Percentiles rank a stretch among this genome's conserved stretches.
phyloP scores from a whole-genome alignment of 2,797 vertebrate genomes.

The Merluccius polli region DNA sequence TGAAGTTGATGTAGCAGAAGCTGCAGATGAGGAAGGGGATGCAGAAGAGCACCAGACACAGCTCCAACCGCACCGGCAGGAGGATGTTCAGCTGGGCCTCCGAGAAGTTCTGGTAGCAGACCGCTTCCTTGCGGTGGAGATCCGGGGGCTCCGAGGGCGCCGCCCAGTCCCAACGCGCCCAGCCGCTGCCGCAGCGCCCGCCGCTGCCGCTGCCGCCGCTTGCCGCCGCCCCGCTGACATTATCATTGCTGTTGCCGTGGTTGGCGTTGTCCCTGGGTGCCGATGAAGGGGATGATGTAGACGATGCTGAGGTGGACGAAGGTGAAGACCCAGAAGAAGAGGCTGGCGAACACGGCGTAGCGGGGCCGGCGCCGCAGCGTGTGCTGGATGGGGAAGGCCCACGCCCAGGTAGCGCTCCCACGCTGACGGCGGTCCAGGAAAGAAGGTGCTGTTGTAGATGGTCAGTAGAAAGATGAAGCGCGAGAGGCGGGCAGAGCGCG shows the following conservation, averaged over 20 bases:
- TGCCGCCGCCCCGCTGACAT: no score
- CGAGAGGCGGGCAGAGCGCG: slow-evolving; percentile 73
- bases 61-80: slow-evolving; percentile 80
- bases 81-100: slow-evolving; percentile 66
- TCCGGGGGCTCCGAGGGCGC: not conserved
- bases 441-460: slow-evolving; percentile 80
- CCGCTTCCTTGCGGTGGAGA: not conserved
- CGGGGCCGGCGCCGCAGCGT: slow-evolving; percentile 64
- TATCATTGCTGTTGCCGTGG: not conserved
- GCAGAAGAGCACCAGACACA: slow-evolving; percentile 82
- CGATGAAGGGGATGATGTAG: slow-evolving; percentile 68
- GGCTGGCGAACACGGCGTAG: slow-evolving; percentile 71
- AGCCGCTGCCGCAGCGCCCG: not conserved
- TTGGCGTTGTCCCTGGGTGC: not conserved
- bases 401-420: slow-evolving; percentile 81
- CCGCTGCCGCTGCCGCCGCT: not conserved
- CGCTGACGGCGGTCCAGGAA: slow-evolving; percentile 77
- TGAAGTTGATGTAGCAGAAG: slow-evolving; percentile 87
- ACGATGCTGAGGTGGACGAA: slow-evolving; percentile 73
- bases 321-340: slow-evolving; percentile 75
- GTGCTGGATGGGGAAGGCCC: slow-evolving; percentile 79
- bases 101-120: slow-evolving; percentile 81
- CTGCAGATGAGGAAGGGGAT: slow-evolving; percentile 79
- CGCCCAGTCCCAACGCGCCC: not conserved
- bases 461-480: slow-evolving; percentile 81